Base-by-base conservation (phyloP, 2,888 invertebrate genomes). In the Meteorus cinctellus region DNA sequence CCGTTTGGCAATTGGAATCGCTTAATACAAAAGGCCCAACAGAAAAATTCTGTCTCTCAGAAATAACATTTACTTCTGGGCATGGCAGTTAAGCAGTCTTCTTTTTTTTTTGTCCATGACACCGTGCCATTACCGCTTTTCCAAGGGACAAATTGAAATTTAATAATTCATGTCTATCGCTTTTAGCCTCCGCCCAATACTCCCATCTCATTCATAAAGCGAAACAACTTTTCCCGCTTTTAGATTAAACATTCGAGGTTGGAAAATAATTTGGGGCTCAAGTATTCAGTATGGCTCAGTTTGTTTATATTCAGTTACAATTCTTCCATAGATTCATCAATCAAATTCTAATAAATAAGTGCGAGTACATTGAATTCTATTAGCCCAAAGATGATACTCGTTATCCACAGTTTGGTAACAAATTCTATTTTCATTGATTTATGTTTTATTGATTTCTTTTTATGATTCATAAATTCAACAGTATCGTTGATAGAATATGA, bases 131-230 rank as follows among this genome's bases (percentile, higher is more conserved):
- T 71, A 60, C 27, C 62, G 10, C 16, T 45, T 48, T 41, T 59
- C 59, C 55, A 12, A 36, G 8, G 36, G 62, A 74, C 80, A 80
- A 80, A 81, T 80, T 78, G 77, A 75, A 80, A 79, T 79, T 81
- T 80, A 81, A 81, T 81, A 79, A 79, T 79, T 80, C 77, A 78
- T 81, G 74, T 81, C 80, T 81, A 81, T 41, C 68, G 74, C 68
- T 71, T 66, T 66, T 72, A 75, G 67, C 71, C 51, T 41, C 74
- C 31, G 41, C 36, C n/a, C 31, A 27, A 62, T 14, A 31, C 12
- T 41, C 31, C 14, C 62, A 62, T 27, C 31, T 16, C n/a, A 31
- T 34, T 63, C 63, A 63, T 27, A 34, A 2, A 34, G n/a, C 2
- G 12, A 63, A 29, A 63, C 63, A n/a, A 31, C 12, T 63, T 63